Conservation (phyloP, 2,113 vertebrate species). For the Antechinus stuartii region DNA sequence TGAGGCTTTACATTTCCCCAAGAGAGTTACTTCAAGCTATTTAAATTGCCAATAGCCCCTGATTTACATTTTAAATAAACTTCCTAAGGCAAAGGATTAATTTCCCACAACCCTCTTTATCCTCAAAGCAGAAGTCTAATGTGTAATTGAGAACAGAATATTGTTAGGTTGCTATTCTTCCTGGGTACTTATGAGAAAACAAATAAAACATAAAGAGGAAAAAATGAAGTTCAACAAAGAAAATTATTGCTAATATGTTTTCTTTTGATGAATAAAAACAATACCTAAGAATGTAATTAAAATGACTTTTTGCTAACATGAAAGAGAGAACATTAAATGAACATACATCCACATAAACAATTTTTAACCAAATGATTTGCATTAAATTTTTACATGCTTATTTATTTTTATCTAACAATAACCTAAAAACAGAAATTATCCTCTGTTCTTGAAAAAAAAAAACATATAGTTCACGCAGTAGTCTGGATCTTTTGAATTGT, state of each 20-base stretch:
- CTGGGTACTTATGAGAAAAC: constrained; percentile 59
- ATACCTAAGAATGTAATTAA: constrained; percentile 51
- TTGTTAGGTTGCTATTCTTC: constrained; percentile 33
- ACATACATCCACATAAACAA: constrained; percentile 37
- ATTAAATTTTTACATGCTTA: constrained; percentile 58
- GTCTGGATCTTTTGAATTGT: constrained; percentile 4
- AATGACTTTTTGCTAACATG: constrained; percentile 53
- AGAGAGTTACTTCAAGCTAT: constrained; percentile 62
- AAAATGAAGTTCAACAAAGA: constrained; percentile 31
- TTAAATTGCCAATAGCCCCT: constrained; percentile 67
- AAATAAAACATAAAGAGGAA: constrained; percentile 30
- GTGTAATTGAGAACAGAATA: constrained; percentile 50
- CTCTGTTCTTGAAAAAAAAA: neutral
- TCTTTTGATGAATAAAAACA: constrained; percentile 67
- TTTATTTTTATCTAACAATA: constrained; percentile 67
- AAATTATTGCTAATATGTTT: constrained; percentile 42
- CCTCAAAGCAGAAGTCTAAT: constrained; percentile 50
- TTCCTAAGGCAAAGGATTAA: constrained; percentile 77
- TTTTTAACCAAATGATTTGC: constrained; percentile 47
- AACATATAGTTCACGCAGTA: neutral
- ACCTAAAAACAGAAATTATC: constrained; percentile 40
- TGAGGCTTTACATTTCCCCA: constrained; percentile 53
- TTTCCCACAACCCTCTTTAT: constrained; percentile 74
- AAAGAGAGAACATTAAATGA: constrained; percentile 48
- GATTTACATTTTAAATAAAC: constrained; percentile 81